Percentiles rank a stretch among this genome's conserved stretches.
These are phyloP conservation scores for Andrena chrysosceles DNA, from an alignment of 2,888 invertebrate genomes.

Conservation along the genomic window DNA sequence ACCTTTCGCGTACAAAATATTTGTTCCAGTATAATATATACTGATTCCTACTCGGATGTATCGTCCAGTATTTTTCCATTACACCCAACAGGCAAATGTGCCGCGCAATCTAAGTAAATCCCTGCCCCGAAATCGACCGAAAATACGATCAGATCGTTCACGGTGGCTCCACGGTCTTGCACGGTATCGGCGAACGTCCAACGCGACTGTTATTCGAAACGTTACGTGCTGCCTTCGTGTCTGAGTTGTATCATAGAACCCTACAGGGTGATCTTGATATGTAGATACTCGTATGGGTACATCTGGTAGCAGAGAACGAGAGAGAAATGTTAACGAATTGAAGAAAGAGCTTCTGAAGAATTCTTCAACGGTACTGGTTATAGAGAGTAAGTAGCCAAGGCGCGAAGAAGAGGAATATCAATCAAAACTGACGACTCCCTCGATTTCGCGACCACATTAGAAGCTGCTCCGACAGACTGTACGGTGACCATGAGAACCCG, in stretches of 20 bases:
- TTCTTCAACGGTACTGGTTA: constrained; percentile 12
- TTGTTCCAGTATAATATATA: constrained; percentile 71
- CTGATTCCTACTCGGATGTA: constrained; percentile 58
- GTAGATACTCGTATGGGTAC: not conserved
- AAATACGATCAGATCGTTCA: constrained; percentile 44
- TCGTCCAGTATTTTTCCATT: constrained; percentile 62
- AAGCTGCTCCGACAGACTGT: constrained; percentile 63
- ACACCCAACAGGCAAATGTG: constrained; percentile 44
- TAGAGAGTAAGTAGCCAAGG: not conserved
- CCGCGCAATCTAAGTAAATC: constrained; percentile 39
- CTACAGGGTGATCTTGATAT: not conserved
- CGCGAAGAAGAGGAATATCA: not conserved
- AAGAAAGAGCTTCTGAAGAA: constrained; percentile 32
- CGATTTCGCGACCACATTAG: constrained; percentile 53
- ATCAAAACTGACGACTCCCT: constrained; percentile 11
- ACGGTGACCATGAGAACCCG: constrained; percentile 71
- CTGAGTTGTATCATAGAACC: not conserved
- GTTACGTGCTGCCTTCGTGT: not conserved
- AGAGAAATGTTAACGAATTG: constrained; percentile 17
- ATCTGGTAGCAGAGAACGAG: constrained; percentile 22
- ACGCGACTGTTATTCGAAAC: constrained; percentile 9
- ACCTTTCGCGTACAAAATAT: constrained; percentile 66
- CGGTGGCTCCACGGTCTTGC: not conserved
- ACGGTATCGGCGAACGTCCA: not conserved
- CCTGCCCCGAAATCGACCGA: constrained; percentile 33